Conservation (phyloP, 53 echinoderm and acorn worm species). For the Actinopyga echinites region DNA sequence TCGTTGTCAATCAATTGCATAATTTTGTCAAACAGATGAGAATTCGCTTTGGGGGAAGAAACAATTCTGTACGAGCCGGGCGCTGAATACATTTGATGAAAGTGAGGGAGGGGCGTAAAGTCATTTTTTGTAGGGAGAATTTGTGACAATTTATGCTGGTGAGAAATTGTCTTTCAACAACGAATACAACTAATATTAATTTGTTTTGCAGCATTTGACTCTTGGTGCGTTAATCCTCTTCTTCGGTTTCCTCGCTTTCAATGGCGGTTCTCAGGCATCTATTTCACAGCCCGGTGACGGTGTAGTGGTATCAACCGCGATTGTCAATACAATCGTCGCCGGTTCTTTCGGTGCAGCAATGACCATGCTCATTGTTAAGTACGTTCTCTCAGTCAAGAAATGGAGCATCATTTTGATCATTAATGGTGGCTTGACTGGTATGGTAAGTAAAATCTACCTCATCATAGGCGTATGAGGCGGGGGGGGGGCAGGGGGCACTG, state of each 20-base stretch:
- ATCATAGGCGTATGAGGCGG: too few species aligned
- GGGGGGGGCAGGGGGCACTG: too few species aligned
- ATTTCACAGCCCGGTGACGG: slow-evolving; percentile 67
- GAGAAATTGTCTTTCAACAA: background rate
- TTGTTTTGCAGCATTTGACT: slow-evolving; percentile 43
- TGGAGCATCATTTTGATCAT: slow-evolving; percentile 78
- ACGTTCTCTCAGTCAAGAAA: background rate
- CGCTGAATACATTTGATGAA: too few species aligned
- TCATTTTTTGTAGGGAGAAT: too few species aligned
- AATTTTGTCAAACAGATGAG: too few species aligned
- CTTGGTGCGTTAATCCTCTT: slow-evolving; percentile 66
- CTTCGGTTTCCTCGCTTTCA: slow-evolving; percentile 74
- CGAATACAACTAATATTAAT: background rate
- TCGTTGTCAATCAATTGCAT: too few species aligned
- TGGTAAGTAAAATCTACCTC: slow-evolving; percentile 47
- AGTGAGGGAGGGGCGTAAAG: too few species aligned
- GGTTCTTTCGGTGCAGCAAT: slow-evolving; percentile 47
- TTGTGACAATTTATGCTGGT: background rate
- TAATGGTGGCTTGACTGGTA: slow-evolving; percentile 76
- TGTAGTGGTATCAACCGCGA: slow-evolving; percentile 51
- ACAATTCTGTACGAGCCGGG: too few species aligned
- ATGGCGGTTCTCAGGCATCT: slow-evolving; percentile 71
- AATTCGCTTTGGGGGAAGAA: too few species aligned
- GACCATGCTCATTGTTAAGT: slow-evolving; percentile 33
- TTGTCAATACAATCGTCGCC: slow-evolving; percentile 70